phyloP scores from a whole-genome alignment of 1,140 invertebrate species.

The Drosophila biarmipes region DNA sequence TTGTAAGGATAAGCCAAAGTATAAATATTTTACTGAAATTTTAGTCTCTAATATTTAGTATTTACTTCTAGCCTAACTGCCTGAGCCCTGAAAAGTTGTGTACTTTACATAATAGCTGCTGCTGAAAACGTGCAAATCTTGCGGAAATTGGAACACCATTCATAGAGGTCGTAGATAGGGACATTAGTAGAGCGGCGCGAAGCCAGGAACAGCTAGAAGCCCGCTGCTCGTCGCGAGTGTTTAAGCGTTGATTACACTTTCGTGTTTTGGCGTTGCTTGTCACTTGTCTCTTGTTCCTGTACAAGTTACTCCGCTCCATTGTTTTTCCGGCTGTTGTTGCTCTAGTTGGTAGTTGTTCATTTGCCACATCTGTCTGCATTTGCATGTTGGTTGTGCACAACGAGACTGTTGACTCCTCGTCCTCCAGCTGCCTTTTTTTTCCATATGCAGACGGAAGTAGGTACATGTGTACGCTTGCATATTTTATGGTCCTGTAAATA shows the following conservation, averaged over 20 bases:
- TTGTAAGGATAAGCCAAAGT: no score
- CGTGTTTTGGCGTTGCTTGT: constrained; percentile 72
- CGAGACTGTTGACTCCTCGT: constrained; percentile 40
- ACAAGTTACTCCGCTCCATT: constrained; percentile 36
- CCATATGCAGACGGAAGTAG: constrained; percentile 9
- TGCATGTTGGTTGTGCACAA: constrained; percentile 45
- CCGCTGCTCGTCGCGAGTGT: constrained; percentile 71
- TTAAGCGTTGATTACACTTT: constrained; percentile 83
- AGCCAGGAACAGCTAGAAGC: constrained; percentile 57
- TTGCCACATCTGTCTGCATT: constrained; percentile 56
- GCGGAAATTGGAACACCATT: constrained; percentile 3
- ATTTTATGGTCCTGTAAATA: constrained; percentile 12
- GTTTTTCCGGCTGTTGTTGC: constrained; percentile 35
- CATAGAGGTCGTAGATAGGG: neutral
- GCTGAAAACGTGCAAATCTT: neutral
- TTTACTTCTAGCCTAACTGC: no score
- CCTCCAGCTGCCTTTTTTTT: constrained; percentile 12
- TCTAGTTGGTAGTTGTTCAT: constrained; percentile 50
- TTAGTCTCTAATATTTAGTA: no score
- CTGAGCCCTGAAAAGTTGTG: no score
- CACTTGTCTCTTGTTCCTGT: constrained; percentile 66
- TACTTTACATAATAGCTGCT: no score
- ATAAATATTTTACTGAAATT: no score
- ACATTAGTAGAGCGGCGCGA: neutral
- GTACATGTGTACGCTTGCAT: constrained; percentile 6